Base-by-base conservation (phyloP, 1,140 invertebrate species). In the Drosophila subobscura region DNA sequence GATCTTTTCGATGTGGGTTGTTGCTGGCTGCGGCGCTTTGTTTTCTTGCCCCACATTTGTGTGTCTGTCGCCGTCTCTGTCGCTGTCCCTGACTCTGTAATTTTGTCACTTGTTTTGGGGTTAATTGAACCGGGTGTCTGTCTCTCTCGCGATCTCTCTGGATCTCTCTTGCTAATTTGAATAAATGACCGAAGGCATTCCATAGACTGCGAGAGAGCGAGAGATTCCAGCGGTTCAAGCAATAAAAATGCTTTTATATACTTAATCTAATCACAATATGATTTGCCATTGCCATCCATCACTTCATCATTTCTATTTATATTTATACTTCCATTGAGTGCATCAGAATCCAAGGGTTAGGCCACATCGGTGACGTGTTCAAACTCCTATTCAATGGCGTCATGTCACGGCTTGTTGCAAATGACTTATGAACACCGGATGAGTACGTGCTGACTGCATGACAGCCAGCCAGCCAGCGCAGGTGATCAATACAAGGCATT, bases 191-290 rank as follows among this genome's bases (percentile, higher is more conserved):
- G 53, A 50, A 50, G 33, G 10, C 57, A 54, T 63, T 33, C 52
- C 54, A 57, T 14, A 20, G 63, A 46, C 14, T 47, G 16, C 2
- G 6, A 29, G 10, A 42, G 51, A 51, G 49, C 14, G 20, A 40
- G 23, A 47, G 23, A 54, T 53, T 44, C 42, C 55, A 57, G 20
- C 46, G 41, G 25, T 8, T 25, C 42, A 59, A 37, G 42, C 51
- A 53, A 16, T 56, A 65, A 47, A 29, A 49, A 52, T 66, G 66
- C 33, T 54, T 42, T 56, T 41, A 55, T 61, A 53, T 58, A 44
- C 50, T 59, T 88, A 85, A 85, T 86, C 83, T 85, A 72, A 85
- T 85, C 81, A 81, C 60, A 77, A 80, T 50, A 56, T 65, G 29
- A 51, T 67, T 61, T 37, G 41, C 22, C 46, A 49, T 60, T 67